A percentile compares a stretch with the other conserved stretches of the same genome.
Evolutionary conservation across 2,888 invertebrate species (phyloP).

Genomic region (Aleiodes leptofemur): DNA sequence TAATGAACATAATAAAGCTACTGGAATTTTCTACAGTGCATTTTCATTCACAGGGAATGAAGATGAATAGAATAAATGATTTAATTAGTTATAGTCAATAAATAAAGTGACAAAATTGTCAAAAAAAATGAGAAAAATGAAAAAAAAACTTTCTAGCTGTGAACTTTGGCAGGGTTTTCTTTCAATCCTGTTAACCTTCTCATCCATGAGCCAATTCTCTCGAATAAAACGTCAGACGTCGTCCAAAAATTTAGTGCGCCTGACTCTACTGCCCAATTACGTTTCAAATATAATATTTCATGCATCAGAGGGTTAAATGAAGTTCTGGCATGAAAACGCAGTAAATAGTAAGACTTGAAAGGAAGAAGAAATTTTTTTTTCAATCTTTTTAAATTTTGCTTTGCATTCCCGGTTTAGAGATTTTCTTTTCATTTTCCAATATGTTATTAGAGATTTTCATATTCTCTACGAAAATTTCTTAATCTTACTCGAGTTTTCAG

Average conservation of each 20-base stretch:
- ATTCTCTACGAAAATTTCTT: too few species aligned
- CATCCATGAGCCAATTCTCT: constrained; percentile 1
- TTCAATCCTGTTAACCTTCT: not conserved
- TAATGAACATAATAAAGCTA: constrained; percentile 14
- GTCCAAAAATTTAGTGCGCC: not conserved
- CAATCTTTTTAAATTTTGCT: too few species aligned
- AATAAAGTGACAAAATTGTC: not conserved
- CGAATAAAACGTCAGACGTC: not conserved
- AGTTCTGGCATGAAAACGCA: not conserved
- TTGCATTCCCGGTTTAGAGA: not conserved
- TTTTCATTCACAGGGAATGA: not conserved
- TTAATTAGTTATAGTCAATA: constrained; percentile 1
- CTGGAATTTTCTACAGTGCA: constrained; percentile 19
- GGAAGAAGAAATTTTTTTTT: too few species aligned
- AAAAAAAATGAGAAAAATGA: too few species aligned
- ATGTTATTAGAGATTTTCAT: too few species aligned
- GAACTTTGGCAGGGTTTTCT: too few species aligned
- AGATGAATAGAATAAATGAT: not conserved
- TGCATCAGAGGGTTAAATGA: not conserved
- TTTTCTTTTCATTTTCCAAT: too few species aligned
- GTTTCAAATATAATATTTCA: not conserved
- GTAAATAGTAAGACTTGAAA: not conserved
- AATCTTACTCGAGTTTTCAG: too few species aligned
- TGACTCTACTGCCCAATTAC: constrained; percentile 20
- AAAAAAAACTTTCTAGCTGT: not conserved